Percentiles rank a stretch among this genome's conserved stretches.
phyloP scores from a whole-genome alignment of 2,888 invertebrate genomes.

The Melolontha melolontha region DNA sequence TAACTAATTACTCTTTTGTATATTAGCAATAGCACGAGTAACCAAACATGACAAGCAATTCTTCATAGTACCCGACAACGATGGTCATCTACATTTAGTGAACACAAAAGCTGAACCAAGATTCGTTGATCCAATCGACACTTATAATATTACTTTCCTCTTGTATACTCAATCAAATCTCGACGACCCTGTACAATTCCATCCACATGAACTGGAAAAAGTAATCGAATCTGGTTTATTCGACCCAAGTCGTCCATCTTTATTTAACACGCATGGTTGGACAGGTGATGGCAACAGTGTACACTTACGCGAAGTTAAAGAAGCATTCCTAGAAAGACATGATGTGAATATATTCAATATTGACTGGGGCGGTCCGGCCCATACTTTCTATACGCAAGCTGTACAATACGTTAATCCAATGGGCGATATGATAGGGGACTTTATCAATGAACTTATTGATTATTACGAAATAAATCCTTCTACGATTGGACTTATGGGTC shows the following conservation, averaged over 20 bases:
- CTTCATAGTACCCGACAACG: constrained; percentile 39
- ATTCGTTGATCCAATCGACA: constrained; percentile 38
- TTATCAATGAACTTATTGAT: constrained; percentile 42
- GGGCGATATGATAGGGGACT: constrained; percentile 44
- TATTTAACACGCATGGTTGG: constrained; percentile 49
- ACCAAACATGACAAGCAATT: constrained; percentile 13
- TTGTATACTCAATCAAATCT: constrained; percentile 35
- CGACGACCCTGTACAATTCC: constrained; percentile 23
- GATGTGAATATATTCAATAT: constrained; percentile 47
- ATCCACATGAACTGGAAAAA: constrained; percentile 38
- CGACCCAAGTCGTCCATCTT: constrained; percentile 39
- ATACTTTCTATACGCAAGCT: constrained; percentile 43
- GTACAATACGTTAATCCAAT: constrained; percentile 42
- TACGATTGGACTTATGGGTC: constrained; percentile 41
- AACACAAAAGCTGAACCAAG: constrained; percentile 26
- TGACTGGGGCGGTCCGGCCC: constrained; percentile 45
- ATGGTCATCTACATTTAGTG: constrained; percentile 39
- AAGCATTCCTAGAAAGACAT: constrained; percentile 38
- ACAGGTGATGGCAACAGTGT: constrained; percentile 41
- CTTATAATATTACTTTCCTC: constrained; percentile 36
- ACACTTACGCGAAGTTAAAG: constrained; percentile 34
- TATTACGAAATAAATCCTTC: constrained; percentile 31
- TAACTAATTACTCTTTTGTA: neutral
- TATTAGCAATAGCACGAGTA: constrained; percentile 11
- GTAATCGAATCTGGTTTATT: constrained; percentile 38